Evolutionary conservation across 37 sponge, comb jelly and placozoan species (phyloP).

Genomic region (Lycopodina hypogea): DNA sequence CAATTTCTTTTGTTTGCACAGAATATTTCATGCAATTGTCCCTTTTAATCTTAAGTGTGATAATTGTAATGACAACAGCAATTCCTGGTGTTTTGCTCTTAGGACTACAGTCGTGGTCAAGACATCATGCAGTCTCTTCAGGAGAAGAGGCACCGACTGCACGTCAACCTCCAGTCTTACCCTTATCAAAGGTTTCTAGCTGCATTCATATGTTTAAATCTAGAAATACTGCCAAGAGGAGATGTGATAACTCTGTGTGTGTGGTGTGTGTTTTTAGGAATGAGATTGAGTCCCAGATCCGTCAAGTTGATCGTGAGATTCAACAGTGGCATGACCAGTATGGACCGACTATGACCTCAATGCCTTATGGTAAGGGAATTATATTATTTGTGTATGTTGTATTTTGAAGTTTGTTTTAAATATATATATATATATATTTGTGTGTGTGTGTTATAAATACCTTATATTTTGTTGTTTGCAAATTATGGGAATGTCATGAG

Average conservation of each 20-base stretch:
- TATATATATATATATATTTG: background rate
- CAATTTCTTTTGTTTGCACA: too few species aligned
- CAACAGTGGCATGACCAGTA: constrained; percentile 37
- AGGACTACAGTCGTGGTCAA: too few species aligned
- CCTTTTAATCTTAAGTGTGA: too few species aligned
- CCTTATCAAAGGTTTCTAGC: constrained; percentile 67
- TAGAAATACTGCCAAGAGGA: too few species aligned
- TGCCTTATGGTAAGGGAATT: background rate
- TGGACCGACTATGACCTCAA: constrained; percentile 7
- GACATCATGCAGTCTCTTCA: background rate
- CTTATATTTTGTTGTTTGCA: too few species aligned
- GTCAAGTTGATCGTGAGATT: constrained; percentile 58
- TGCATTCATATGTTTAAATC: too few species aligned
- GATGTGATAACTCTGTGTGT: background rate
- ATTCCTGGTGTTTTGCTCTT: too few species aligned
- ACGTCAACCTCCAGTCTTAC: constrained; percentile 50
- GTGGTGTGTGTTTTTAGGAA: constrained; percentile 21
- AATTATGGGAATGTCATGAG: too few species aligned
- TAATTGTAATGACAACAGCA: too few species aligned
- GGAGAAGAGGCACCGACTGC: constrained; percentile 54
- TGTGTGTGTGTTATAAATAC: background rate
- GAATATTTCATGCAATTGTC: too few species aligned
- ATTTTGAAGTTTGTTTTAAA: background rate
- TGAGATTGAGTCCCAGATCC: constrained; percentile 65
- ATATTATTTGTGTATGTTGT: background rate